Evolutionary conservation across 2,888 invertebrate species (phyloP), one percentile per base, ranked within the genome.

Genomic region (Proisotoma minuta): DNA sequence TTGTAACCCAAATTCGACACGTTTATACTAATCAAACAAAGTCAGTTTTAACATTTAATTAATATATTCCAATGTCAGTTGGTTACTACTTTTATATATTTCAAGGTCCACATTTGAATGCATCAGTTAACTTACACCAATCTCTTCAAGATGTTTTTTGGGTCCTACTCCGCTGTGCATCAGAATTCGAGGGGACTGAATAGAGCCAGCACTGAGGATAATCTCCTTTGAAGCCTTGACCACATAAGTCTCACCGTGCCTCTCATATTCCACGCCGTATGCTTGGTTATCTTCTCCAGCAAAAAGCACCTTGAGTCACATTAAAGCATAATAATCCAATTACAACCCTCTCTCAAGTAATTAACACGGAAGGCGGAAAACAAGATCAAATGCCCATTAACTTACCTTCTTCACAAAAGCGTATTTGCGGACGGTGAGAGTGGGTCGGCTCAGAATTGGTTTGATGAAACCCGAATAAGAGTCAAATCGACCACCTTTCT

Each of bases 81-180:
- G n/a, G n/a, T n/a, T n/a, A n/a, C n/a, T n/a, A n/a, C n/a, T n/a
- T n/a, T n/a, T n/a, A n/a, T n/a, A n/a, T n/a, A n/a, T n/a, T n/a
- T n/a, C n/a, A n/a, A n/a, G n/a, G n/a, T n/a, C n/a, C n/a, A n/a
- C n/a, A n/a, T n/a, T n/a, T n/a, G n/a, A n/a, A n/a, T n/a, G n/a
- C n/a, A n/a, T n/a, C n/a, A n/a, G n/a, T n/a, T n/a, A 20, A 60
- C 65, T 65, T 43, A 68, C 68, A 34, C 61, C 62, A 56, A 62
- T 60, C 28, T 68, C 63, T 50, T 68, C 61, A 40, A 68, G 61
- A 43, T 68, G 68, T 24, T 56, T 56, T 15, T 61, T 65, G 2
- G 65, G 68, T 22, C 68, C 68, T 24, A 68, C 59, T 10, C 68
- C 68, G 18, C 65, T 65, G 23, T 65, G 68, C 68, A 68, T 68